Percentiles rank a stretch among this genome's conserved stretches.
phyloP scores from a whole-genome alignment of 2,797 vertebrate species.

The Gorsachius magnificus region DNA sequence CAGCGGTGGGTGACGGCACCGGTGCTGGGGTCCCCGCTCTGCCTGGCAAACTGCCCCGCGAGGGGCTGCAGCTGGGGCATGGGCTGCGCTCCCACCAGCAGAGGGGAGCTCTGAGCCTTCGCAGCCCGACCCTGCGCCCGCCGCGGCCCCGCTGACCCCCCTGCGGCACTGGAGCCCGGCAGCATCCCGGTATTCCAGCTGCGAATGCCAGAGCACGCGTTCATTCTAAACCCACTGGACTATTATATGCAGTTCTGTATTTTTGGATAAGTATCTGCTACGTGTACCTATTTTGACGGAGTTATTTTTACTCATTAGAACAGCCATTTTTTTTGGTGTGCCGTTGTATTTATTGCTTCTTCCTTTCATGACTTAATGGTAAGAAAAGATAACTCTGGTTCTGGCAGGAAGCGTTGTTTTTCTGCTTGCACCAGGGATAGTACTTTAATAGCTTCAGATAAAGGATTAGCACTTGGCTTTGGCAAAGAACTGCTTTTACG shows the following conservation, averaged over 20 bases:
- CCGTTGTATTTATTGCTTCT: not conserved
- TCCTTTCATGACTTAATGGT: not conserved
- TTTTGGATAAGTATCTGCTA: not conserved
- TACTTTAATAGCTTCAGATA: conserved; percentile 26
- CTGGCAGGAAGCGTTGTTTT: conserved; percentile 11
- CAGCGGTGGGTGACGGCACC: too few species aligned
- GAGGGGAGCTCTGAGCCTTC: too few species aligned
- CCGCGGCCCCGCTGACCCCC: not conserved
- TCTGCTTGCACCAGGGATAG: conserved; percentile 10
- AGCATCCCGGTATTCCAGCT: not conserved
- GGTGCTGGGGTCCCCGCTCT: not conserved
- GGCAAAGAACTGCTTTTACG: conserved; percentile 24
- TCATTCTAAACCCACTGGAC: not conserved
- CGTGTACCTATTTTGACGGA: not conserved
- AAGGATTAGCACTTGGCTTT: conserved; percentile 13
- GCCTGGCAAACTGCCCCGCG: not conserved
- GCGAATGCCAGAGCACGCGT: not conserved
- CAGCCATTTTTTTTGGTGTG: not conserved
- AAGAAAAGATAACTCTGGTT: conserved; percentile 15
- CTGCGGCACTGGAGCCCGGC: not conserved
- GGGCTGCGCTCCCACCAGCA: too few species aligned
- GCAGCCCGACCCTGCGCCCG: fast-evolving
- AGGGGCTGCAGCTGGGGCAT: not conserved
- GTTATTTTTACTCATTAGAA: not conserved
- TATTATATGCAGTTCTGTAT: not conserved